phyloP scores from a whole-genome alignment of 2,797 vertebrate species.

The Natrix natrix region DNA sequence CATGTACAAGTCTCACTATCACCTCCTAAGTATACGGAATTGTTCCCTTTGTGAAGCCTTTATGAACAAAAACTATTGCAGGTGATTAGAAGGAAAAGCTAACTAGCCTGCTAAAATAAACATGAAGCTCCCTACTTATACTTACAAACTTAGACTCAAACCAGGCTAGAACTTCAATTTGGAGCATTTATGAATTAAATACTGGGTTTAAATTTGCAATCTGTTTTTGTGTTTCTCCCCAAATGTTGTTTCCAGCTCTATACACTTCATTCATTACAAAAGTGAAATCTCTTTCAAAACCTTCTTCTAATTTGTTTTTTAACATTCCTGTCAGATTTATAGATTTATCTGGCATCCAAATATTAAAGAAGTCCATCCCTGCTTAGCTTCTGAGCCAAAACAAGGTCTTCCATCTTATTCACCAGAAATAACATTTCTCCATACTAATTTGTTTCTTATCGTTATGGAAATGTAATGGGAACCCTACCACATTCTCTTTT shows the following conservation, averaged over 20 bases:
- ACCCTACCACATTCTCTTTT: not conserved
- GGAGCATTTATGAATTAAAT: not conserved
- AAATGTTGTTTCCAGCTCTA: not conserved
- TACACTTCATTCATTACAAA: not conserved
- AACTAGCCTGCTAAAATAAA: not conserved
- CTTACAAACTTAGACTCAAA: not conserved
- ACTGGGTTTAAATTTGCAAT: not conserved
- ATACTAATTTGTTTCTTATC: not conserved
- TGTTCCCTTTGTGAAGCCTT: not conserved
- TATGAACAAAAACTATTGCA: not conserved
- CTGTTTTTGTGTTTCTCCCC: not conserved
- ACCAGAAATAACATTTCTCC: not conserved
- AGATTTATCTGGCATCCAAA: not conserved
- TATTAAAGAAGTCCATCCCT: not conserved
- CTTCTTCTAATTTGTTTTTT: not conserved
- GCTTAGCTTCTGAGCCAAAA: not conserved
- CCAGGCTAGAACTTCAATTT: not conserved
- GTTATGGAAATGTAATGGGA: not conserved
- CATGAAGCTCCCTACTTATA: not conserved
- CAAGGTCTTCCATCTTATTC: not conserved
- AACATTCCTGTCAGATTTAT: not conserved
- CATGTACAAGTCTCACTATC: not conserved
- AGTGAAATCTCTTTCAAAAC: not conserved
- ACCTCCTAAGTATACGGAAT: not conserved
- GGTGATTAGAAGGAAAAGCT: not conserved